phyloP scores from a whole-genome alignment of 1,140 invertebrate genomes.

The Heliconius congener region DNA sequence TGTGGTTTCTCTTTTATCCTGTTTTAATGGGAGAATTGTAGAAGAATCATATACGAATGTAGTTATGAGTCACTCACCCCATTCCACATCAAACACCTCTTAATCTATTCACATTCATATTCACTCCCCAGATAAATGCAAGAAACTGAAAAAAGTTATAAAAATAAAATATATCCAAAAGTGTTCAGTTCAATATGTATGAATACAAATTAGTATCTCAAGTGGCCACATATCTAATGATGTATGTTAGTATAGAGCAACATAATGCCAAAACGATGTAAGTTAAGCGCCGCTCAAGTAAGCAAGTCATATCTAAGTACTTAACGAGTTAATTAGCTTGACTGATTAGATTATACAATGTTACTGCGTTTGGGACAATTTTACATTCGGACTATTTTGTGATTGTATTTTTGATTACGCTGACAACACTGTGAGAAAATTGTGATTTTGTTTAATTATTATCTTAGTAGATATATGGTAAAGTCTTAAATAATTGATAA shows the following conservation, averaged over 20 bases:
- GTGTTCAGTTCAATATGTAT: no score
- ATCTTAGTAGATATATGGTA: not conserved
- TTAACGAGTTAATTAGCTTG: conserved; percentile 44
- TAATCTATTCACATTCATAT: no score
- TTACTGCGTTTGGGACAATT: conserved; percentile 12
- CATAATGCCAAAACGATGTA: conserved; percentile 39
- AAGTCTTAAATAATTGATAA: not conserved
- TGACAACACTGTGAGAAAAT: not conserved
- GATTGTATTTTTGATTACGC: not conserved
- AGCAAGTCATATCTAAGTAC: conserved; percentile 47
- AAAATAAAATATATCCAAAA: not conserved
- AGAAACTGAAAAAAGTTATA: not conserved
- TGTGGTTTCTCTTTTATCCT: no score
- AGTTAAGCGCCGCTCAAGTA: conserved; percentile 42
- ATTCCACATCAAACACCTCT: no score
- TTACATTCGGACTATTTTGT: conserved; percentile 5
- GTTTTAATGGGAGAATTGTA: no score
- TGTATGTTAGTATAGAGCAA: conserved; percentile 3
- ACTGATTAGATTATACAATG: conserved; percentile 56
- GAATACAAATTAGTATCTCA: not conserved
- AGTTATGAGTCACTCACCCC: no score
- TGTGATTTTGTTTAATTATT: no score
- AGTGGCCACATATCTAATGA: not conserved
- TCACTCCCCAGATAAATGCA: no score
- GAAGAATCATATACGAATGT: no score